A percentile compares a stretch with the other conserved stretches of the same genome.
These are phyloP conservation scores for Mamestra configurata DNA, from an alignment of 1,140 invertebrate species.

Conservation along the genomic window DNA sequence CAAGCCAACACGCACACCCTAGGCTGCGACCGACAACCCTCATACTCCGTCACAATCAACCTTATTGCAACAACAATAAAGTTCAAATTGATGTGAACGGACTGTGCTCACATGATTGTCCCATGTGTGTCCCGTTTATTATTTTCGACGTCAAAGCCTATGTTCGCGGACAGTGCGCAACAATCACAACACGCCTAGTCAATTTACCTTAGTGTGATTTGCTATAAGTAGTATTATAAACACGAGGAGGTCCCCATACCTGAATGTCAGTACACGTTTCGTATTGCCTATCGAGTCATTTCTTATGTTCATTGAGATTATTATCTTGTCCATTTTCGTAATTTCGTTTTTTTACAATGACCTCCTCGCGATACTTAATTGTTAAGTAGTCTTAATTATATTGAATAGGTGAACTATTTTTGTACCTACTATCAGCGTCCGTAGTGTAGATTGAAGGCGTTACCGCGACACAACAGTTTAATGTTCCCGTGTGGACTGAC, in stretches of 20 bases:
- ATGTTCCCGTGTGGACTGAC: conserved; percentile 72
- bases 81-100: no score
- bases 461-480: conserved; percentile 78
- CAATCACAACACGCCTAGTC: conserved; percentile 85
- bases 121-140: not conserved
- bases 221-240: conserved; percentile 83
- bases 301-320: conserved; percentile 51
- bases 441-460: conserved; percentile 82
- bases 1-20: no score
- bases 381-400: conserved; percentile 88
- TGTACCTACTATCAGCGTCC: conserved; percentile 85
- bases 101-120: no score
- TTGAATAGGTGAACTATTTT: conserved; percentile 87
- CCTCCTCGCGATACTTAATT: conserved; percentile 85
- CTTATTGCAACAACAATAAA: no score
- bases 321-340: conserved; percentile 45
- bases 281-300: conserved; percentile 45
- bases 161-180: conserved; percentile 65
- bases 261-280: conserved; percentile 42
- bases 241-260: conserved; percentile 68
- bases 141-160: conserved; percentile 60
- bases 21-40: no score
- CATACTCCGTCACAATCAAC: no score
- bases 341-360: conserved; percentile 48
- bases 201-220: conserved; percentile 88